Conservation (phyloP, 1,140 invertebrate genomes). For the Listronotus bonariensis region DNA sequence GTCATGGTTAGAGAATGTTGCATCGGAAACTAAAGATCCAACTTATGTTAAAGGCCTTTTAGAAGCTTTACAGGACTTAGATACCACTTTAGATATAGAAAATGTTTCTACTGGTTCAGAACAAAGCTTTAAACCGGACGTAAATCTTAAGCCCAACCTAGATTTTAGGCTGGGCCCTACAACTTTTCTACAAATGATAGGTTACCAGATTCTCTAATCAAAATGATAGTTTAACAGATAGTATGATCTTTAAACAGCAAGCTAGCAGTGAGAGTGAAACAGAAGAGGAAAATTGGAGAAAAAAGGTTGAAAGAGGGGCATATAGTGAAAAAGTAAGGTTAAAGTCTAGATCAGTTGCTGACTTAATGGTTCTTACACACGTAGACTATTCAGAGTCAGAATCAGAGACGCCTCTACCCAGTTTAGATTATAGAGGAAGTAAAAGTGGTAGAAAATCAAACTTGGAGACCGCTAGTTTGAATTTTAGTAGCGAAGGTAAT, state of each 20-base stretch:
- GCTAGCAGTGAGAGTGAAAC: constrained; percentile 64
- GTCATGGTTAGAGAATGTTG: constrained; percentile 63
- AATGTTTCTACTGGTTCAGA: constrained; percentile 57
- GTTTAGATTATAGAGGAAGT: constrained; percentile 48
- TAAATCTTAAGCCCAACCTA: not conserved
- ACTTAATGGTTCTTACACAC: constrained; percentile 75
- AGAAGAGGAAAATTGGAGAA: constrained; percentile 70
- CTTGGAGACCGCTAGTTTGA: constrained; percentile 48
- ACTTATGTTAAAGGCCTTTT: constrained; percentile 65
- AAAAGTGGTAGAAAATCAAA: constrained; percentile 42
- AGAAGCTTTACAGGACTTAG: constrained; percentile 68
- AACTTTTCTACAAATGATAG: not conserved
- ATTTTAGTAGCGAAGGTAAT: constrained; percentile 64
- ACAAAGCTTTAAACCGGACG: not conserved
- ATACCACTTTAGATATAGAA: constrained; percentile 66
- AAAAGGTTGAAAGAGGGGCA: constrained; percentile 66
- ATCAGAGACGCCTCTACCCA: constrained; percentile 60
- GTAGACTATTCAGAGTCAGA: constrained; percentile 69
- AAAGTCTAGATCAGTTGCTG: constrained; percentile 74
- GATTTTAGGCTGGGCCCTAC: constrained; percentile 7
- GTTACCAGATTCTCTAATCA: constrained; percentile 16
- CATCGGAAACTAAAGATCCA: constrained; percentile 57
- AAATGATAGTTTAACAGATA: constrained; percentile 42
- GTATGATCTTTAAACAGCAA: constrained; percentile 37
- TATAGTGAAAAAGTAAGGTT: constrained; percentile 72